Evolutionary conservation across 2,113 vertebrate species (phyloP).

Genomic region (Ictalurus punctatus): DNA sequence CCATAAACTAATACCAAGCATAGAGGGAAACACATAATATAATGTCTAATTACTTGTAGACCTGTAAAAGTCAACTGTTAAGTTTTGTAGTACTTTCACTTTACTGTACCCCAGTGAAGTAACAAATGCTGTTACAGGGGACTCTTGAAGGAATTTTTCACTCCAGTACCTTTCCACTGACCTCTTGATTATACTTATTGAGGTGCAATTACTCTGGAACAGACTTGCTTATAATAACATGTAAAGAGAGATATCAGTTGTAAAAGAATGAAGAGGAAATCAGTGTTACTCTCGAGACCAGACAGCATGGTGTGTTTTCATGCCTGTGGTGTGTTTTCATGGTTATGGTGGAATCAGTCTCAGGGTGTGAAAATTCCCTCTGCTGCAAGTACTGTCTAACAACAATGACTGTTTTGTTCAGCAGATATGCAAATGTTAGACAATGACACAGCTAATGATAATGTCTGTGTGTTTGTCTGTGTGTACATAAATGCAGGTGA

Average conservation of each 20-base stretch:
- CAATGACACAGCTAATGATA: background rate
- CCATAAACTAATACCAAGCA: background rate
- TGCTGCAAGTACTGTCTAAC: background rate
- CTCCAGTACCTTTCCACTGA: background rate
- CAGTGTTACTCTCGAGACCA: background rate
- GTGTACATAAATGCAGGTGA: background rate
- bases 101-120: background rate
- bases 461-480: background rate
- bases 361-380: background rate
- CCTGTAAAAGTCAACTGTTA: background rate
- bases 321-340: background rate
- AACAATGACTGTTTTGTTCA: constrained; percentile 8
- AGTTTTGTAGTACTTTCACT: background rate
- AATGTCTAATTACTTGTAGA: background rate
- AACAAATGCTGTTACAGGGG: background rate
- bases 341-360: background rate
- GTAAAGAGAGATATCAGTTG: background rate
- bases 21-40: background rate
- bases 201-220: background rate
- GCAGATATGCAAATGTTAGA: constrained; percentile 1
- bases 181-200: background rate
- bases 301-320: background rate
- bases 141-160: background rate
- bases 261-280: constrained; percentile 3
- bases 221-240: background rate